Evolutionary conservation across 2,113 vertebrate genomes (phyloP).

Genomic region (Emberiza fucata): DNA sequence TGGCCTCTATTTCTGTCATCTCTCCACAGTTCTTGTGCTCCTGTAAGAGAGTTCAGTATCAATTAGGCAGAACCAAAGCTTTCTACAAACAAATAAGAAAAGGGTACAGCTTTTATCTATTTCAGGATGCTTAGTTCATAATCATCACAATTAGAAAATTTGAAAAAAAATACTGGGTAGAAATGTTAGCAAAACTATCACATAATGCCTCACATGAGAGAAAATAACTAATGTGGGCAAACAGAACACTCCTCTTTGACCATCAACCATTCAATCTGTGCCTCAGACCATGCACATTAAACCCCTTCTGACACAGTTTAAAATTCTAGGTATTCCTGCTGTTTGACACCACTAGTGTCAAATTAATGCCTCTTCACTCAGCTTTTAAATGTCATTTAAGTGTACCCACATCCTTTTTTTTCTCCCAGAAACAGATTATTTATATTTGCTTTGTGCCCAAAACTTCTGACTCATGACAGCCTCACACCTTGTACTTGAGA

Average conservation of each 20-base stretch:
- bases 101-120: not conserved
- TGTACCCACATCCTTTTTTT: not conserved
- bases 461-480: not conserved
- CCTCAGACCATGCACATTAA: not conserved
- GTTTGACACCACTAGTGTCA: not conserved
- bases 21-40: constrained; percentile 96
- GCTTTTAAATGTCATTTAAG: not conserved
- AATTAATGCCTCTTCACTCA: not conserved
- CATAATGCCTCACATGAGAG: not conserved
- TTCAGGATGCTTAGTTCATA: not conserved
- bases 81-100: not conserved
- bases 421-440: not conserved
- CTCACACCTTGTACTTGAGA: not conserved
- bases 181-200: not conserved
- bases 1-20: constrained; percentile 97
- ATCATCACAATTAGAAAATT: not conserved
- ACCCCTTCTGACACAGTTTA: not conserved
- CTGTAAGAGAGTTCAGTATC: constrained; percentile 64
- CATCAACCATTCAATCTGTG: not conserved
- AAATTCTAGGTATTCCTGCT: not conserved
- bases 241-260: not conserved
- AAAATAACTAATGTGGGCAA: not conserved
- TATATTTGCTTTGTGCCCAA: not conserved
- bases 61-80: not conserved
- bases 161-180: not conserved